Evolutionary conservation across 2,113 vertebrate genomes (phyloP).

Genomic region (Pangasianodon gigas): DNA sequence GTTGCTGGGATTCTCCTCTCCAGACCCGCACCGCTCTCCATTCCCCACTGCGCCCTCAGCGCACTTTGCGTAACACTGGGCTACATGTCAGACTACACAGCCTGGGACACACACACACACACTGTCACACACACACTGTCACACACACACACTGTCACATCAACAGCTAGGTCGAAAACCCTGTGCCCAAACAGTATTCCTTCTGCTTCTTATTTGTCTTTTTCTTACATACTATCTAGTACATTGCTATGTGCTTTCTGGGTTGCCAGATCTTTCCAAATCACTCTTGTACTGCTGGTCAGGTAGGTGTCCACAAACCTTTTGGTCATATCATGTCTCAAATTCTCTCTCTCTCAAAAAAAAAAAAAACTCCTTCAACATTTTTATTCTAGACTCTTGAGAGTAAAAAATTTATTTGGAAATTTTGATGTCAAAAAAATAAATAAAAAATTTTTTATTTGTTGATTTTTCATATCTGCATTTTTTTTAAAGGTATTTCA

Average conservation of each 20-base stretch:
- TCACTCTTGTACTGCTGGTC: rapidly evolving
- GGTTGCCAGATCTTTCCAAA: neutral
- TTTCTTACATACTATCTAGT: neutral
- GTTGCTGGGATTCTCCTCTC: slow-evolving; percentile 46
- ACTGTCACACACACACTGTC: neutral
- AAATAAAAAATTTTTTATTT: no score
- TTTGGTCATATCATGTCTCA: no score
- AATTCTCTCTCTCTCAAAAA: no score
- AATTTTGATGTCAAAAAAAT: no score
- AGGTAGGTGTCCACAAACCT: neutral
- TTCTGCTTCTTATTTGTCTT: no score
- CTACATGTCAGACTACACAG: neutral
- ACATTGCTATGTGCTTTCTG: neutral
- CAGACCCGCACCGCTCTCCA: neutral
- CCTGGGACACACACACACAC: neutral
- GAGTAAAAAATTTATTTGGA: no score
- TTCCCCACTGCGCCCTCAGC: slow-evolving; percentile 24
- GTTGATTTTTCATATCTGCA: no score
- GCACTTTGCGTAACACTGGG: slow-evolving; percentile 41
- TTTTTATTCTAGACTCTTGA: no score
- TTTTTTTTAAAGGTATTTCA: no score
- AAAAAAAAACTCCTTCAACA: no score
- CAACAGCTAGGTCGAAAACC: neutral
- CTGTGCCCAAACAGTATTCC: neutral
- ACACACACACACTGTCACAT: neutral